Percentiles rank a stretch among this genome's conserved stretches.
phyloP scores from a whole-genome alignment of 2,797 vertebrate species.

The Centroberyx gerrardi region DNA sequence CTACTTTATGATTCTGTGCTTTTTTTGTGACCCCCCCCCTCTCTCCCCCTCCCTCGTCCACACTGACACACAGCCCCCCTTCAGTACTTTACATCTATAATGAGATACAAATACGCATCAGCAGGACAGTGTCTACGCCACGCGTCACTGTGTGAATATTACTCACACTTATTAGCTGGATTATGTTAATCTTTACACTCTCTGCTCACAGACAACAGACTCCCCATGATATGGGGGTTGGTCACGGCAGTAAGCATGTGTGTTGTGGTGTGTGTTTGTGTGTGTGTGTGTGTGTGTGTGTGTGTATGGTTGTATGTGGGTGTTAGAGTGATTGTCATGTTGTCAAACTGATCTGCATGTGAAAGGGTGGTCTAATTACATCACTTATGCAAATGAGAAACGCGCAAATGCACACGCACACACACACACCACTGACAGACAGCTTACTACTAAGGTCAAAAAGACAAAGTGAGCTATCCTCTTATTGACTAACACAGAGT shows the following conservation, averaged over 20 bases:
- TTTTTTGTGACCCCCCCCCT: slow-evolving; percentile 40
- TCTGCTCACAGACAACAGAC: slow-evolving; percentile 86
- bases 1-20: slow-evolving; percentile 36
- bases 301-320: slow-evolving; percentile 55
- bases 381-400: slow-evolving; percentile 83
- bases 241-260: slow-evolving; percentile 79
- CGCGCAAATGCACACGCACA: slow-evolving; percentile 51
- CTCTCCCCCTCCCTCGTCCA: slow-evolving; percentile 58
- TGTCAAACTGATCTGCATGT: slow-evolving; percentile 85
- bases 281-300: slow-evolving; percentile 44
- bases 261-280: slow-evolving; percentile 45
- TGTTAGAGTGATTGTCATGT: slow-evolving; percentile 81
- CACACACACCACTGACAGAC: slow-evolving; percentile 48
- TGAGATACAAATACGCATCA: slow-evolving; percentile 90
- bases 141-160: slow-evolving; percentile 89
- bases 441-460: slow-evolving; percentile 70
- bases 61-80: slow-evolving; percentile 39
- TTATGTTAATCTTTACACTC: slow-evolving; percentile 91
- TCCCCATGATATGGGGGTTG: slow-evolving; percentile 78
- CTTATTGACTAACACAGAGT: slow-evolving; percentile 57
- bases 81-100: slow-evolving; percentile 86
- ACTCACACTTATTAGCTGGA: slow-evolving; percentile 89
- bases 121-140: slow-evolving; percentile 87
- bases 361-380: slow-evolving; percentile 84
- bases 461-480: slow-evolving; percentile 64